These are phyloP conservation scores for Drosophila mimica DNA, from an alignment of 2,888 invertebrate species.

Conservation along the genomic window DNA sequence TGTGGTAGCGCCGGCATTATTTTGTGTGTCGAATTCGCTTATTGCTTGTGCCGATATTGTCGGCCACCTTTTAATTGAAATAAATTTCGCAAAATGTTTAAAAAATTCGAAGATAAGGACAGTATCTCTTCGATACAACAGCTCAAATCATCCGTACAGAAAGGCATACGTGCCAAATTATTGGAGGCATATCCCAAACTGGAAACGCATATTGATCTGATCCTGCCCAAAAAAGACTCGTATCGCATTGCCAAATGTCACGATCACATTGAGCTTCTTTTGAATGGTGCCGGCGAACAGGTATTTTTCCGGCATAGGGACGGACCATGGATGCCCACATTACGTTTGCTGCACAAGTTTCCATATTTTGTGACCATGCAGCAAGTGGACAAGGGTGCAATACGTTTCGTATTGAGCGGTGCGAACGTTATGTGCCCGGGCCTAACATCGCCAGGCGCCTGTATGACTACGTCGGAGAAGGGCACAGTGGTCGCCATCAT, in stretches of 20 bases:
- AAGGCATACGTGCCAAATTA: conserved; percentile 94
- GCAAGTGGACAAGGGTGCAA: conserved; percentile 99
- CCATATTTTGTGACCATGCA: conserved; percentile 97
- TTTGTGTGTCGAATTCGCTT: conserved; percentile 31
- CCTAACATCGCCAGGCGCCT: conserved; percentile 98
- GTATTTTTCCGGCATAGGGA: conserved; percentile 98
- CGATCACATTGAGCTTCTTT: conserved; percentile 98
- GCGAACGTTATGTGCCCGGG: conserved; percentile 99
- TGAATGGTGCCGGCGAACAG: conserved; percentile 95
- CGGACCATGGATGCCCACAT: conserved; percentile 97
- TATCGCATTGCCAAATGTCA: conserved; percentile 97
- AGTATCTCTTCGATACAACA: conserved; percentile 98
- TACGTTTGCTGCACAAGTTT: conserved; percentile 97
- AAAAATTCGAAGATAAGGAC: conserved; percentile 97
- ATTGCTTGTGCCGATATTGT: conserved; percentile 30
- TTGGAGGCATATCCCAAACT: conserved; percentile 95
- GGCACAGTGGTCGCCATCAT: conserved; percentile 97
- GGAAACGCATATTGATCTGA: conserved; percentile 93
- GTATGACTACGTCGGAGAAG: conserved; percentile 94
- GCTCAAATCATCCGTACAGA: conserved; percentile 99
- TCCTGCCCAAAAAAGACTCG: conserved; percentile 97
- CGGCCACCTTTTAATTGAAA: conserved; percentile 24
- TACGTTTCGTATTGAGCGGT: conserved; percentile 98
- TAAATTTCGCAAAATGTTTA: conserved; percentile 84
- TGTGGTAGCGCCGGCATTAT: conserved; percentile 33